Percentiles rank a stretch among this genome's conserved stretches.
phyloP scores from a whole-genome alignment of 2,888 invertebrate species.

The Eupithecia subfuscata region DNA sequence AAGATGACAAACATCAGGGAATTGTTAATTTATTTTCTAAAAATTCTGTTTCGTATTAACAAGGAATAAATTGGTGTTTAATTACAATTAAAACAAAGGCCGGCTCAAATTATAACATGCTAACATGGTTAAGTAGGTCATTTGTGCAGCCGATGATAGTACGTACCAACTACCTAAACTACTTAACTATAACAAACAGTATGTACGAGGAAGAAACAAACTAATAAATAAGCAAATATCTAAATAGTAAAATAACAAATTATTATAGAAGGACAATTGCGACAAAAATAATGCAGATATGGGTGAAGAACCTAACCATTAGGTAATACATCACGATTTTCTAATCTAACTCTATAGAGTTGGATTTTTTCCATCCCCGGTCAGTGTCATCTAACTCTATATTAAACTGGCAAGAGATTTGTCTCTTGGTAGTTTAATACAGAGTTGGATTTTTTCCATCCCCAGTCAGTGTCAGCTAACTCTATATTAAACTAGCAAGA shows the following conservation, averaged over 20 bases:
- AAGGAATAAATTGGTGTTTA: slow-evolving; percentile 19
- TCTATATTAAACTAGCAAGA: no score
- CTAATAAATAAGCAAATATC: slow-evolving; percentile 39
- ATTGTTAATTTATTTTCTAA: slow-evolving; percentile 33
- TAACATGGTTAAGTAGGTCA: slow-evolving; percentile 55
- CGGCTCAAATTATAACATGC: slow-evolving; percentile 35
- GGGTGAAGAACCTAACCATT: neutral
- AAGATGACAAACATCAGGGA: neutral
- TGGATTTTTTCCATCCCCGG: no score
- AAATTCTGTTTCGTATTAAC: slow-evolving; percentile 20
- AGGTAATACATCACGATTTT: neutral
- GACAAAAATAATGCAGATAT: neutral
- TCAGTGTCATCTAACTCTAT: no score
- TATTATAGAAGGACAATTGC: neutral
- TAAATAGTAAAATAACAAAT: neutral
- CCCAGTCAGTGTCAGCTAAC: no score
- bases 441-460: no score
- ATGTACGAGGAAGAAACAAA: slow-evolving; percentile 50
- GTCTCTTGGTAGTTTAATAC: no score
- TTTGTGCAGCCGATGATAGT: slow-evolving; percentile 48
- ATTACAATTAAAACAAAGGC: slow-evolving; percentile 25
- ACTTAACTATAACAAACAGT: slow-evolving; percentile 15
- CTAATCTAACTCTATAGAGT: neutral
- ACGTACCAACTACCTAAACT: neutral
- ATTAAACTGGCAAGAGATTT: no score